Conservation (phyloP, 1,140 invertebrate species). For the Lasaia peninsularis region DNA sequence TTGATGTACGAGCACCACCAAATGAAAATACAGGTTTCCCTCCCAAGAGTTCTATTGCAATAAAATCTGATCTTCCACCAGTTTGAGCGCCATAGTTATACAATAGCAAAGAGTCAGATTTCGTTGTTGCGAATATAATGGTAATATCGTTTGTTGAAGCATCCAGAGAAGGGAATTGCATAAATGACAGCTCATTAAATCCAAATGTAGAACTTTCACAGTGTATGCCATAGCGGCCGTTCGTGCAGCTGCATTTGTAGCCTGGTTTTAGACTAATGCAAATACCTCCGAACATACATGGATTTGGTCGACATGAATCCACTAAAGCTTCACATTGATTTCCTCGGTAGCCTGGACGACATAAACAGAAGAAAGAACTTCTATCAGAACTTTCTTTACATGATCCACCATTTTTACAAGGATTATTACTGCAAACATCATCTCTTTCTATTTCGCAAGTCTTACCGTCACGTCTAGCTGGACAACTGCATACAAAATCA, state of each 20-base stretch:
- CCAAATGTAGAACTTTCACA: constrained; percentile 94
- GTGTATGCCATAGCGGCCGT: constrained; percentile 91
- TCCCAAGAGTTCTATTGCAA: constrained; percentile 91
- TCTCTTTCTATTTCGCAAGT: constrained; percentile 90
- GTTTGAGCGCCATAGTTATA: constrained; percentile 94
- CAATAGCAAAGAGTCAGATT: constrained; percentile 89
- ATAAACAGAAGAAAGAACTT: constrained; percentile 93
- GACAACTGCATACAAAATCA: constrained; percentile 90
- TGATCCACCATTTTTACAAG: constrained; percentile 93
- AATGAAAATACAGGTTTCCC: constrained; percentile 93
- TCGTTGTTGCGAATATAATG: constrained; percentile 93
- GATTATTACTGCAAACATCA: constrained; percentile 89
- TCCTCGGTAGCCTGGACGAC: constrained; percentile 91
- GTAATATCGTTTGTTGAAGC: constrained; percentile 93
- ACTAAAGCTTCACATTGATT: constrained; percentile 91
- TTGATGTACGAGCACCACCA: constrained; percentile 90
- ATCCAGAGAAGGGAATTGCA: constrained; percentile 91
- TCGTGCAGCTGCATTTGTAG: constrained; percentile 91
- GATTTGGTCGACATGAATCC: constrained; percentile 93
- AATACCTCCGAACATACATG: constrained; percentile 90
- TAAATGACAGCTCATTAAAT: constrained; percentile 92
- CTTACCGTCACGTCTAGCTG: constrained; percentile 86
- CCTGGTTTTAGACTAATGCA: constrained; percentile 90
- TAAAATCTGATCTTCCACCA: constrained; percentile 93
- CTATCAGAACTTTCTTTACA: constrained; percentile 91